phyloP scores from a whole-genome alignment of 2,113 vertebrate species.

The Muntiacus muntjak region DNA sequence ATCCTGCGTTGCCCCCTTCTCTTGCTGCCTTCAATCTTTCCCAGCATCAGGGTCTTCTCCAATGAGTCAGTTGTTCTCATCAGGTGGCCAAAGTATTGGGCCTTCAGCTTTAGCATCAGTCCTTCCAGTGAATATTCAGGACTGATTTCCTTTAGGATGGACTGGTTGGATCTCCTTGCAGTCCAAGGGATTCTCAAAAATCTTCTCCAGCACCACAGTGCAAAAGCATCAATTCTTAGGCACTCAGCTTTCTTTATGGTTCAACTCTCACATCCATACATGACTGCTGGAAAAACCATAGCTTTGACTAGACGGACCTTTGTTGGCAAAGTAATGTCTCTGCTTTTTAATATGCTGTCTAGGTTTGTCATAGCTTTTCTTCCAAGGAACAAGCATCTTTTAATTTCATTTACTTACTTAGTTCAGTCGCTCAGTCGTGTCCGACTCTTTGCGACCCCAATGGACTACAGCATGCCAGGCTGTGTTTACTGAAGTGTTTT shows the following conservation, averaged over 20 bases:
- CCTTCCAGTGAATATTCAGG: background rate
- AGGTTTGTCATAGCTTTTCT: background rate
- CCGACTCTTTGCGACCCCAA: background rate
- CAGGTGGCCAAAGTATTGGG: background rate
- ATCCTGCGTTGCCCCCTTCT: background rate
- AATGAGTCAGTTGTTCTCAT: background rate
- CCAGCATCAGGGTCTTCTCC: background rate
- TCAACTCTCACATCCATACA: background rate
- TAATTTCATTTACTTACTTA: background rate
- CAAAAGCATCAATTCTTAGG: background rate
- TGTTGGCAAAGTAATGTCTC: background rate
- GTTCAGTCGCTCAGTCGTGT: background rate
- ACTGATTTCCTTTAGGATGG: background rate
- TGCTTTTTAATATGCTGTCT: background rate
- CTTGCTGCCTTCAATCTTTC: background rate
- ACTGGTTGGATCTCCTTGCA: background rate
- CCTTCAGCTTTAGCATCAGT: background rate
- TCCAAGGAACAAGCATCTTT: background rate
- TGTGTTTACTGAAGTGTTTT: background rate
- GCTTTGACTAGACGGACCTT: background rate
- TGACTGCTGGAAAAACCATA: background rate
- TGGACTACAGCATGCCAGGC: background rate
- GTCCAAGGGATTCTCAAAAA: background rate
- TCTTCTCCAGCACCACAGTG: background rate
- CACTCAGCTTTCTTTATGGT: background rate